Base-by-base conservation (phyloP, 2,113 vertebrate species). In the Scomber scombrus region DNA sequence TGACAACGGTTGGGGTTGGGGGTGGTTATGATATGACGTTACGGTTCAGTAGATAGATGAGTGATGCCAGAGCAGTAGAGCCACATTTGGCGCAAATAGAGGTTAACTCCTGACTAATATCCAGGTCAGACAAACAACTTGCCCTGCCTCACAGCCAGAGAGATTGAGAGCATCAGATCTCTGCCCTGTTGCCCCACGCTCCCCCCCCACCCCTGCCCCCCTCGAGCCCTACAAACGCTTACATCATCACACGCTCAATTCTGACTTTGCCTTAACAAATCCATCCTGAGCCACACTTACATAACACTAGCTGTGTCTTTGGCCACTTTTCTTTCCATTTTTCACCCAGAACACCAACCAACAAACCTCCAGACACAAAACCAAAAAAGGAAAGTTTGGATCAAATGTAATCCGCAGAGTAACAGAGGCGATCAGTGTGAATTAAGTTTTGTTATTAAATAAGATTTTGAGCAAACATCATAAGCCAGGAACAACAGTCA, bases 21-120 rank as follows among this genome's bases (percentile, higher is more conserved):
- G 23, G 2, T 26, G 23, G 23, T 66, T 68, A 80, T 80, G 84
- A 82, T 80, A 80, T 81, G 68, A 69, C 11, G 45, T 84, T 63
- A 78, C 49, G 49, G 46, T 82, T 87, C 84, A 88, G 86, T 40
- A 40, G 34, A 40, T 79, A 82, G 74, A 80, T 70, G 84, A 81
- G 82, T 71, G 82, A 92, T 81, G 88, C 81, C 81, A 67, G 81
- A 86, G 88, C 64, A 67, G 78, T 79, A 55, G 84, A 88, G 81
- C 43, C 21, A 47, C 75, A 78, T 85, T 85, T 81, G 83, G 84
- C 46, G 80, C 58, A 63, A 82, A 40, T 40, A 71, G 77, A 83
- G 85, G 87, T 86, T 56, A 81, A 85, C 69, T 75, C 75, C 87
- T 57, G 84, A 84, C 83, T 57, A 73, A 81, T 69, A 84, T 86